Evolutionary conservation across 1,140 invertebrate genomes (phyloP), one percentile per base, ranked within the genome.

Genomic region (Brachionus manjavacas): DNA sequence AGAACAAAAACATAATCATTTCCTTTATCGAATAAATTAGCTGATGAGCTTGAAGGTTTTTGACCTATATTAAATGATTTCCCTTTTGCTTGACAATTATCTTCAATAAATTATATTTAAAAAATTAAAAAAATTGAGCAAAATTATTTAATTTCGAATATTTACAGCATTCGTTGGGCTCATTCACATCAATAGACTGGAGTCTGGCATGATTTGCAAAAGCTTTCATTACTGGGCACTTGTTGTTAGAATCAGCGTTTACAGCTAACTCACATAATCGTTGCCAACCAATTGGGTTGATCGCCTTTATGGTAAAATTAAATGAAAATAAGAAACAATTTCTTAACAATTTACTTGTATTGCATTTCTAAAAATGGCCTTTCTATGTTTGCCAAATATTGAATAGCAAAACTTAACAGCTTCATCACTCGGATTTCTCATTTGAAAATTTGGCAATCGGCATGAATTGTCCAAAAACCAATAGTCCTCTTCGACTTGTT

Each of bases 141-240:
- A 1, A 28, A 55, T 60, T 23, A 23, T 28, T 23, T 0, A 41
- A 68, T 4, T 64, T 64, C 12, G 14, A 68, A 39, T 41, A n/a
- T 1, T 25, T 64, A 81, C 79, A 81, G 79, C 79, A 81, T 64
- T 81, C 79, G 16, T 81, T 81, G 20, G 79, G 79, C 31, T 39
- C 79, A 28, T 68, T 64, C 3, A 81, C 52, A 14, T 64, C 52
- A 3, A 81, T 46, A 64, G 49, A 64, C n/a, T 55, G 55, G 11
- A 81, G 31, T 35, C 12, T 60, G 11, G 79, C 49, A 68, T 81
- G 79, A 81, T 81, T 12, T 39, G 28, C 79, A 68, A 64, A 81
- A 3, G 79, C 79, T 43, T 43, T 81, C 52, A 81, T 64, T 43
- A 81, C 35, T 41, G 49, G 3, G 43, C 79, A 81, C 52, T 64